A percentile compares a stretch with the other conserved stretches of the same genome.
Conservation (phyloP, 2,797 vertebrate species). For the Crax fasciolata region DNA sequence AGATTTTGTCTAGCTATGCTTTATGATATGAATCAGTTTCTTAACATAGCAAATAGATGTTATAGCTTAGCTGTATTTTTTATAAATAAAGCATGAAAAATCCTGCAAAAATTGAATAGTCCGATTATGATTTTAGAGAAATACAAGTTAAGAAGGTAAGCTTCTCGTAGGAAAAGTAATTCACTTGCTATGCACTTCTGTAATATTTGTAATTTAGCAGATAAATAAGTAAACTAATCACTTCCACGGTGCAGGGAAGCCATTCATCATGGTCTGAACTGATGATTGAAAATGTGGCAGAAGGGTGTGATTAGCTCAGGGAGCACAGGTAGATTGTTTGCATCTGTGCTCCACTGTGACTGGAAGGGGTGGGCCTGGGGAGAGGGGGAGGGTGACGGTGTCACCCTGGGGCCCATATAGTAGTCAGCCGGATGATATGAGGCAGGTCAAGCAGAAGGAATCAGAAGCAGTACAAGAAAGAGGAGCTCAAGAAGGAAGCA, state of each 20-base stretch:
- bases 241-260: background rate
- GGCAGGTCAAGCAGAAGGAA: too few relatives aligned
- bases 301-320: too few relatives aligned
- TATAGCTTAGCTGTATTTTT: background rate
- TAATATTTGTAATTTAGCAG: background rate
- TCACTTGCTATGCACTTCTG: background rate
- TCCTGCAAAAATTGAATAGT: background rate
- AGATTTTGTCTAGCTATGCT: background rate
- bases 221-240: background rate
- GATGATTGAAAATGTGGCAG: too few relatives aligned
- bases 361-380: too few relatives aligned
- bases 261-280: too few relatives aligned
- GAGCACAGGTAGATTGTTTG: too few relatives aligned
- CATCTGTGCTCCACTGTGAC: too few relatives aligned
- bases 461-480: too few relatives aligned
- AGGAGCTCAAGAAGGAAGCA: too few relatives aligned
- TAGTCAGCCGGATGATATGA: too few relatives aligned
- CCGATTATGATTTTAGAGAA: background rate
- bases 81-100: slow-evolving; percentile 4
- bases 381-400: too few relatives aligned
- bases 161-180: background rate
- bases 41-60: background rate
- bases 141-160: background rate
- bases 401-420: too few relatives aligned
- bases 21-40: background rate